Evolutionary conservation across 1,140 invertebrate genomes (phyloP), one percentile per base, ranked within the genome.

Genomic region (Cyrtorhinus lividipennis): DNA sequence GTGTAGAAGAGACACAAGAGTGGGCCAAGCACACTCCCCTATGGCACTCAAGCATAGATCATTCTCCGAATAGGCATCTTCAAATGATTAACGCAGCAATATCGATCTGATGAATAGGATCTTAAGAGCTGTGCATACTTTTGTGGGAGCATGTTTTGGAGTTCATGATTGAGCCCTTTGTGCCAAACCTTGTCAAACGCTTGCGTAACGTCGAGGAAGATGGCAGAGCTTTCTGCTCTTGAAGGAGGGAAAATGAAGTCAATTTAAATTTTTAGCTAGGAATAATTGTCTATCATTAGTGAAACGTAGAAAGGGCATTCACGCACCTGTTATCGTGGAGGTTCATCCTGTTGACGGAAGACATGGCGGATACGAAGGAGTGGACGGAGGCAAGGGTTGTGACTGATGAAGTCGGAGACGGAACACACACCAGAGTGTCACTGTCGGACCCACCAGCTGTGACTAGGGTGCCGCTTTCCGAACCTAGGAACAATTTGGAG

Each of bases 321-420:
- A 44, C 38, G 8, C n/a, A 53, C 48, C 48, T 53, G 48, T 22
- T 53, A 53, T 53, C 18, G 20, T 53, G 48, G 5, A 22, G 48
- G 20, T 53, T 10, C 18, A 13, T 53, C 5, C 20, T 53, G 18
- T 10, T 53, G 48, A 22, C 48, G 48, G 10, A 53, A 20, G 48
- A 53, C 48, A 53, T 10, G 2, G 71, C 71, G 62, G 69, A 70
- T 27, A 64, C 65, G 64, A 72, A 73, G 1, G 71, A 67, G 60
- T 71, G 66, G 3, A 72, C 69, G 2, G 78, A 78, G 59, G 78
- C 75, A 1, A 78, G 69, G 2, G 77, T 79, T 44, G 75, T 74
- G 27, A 74, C 73, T 10, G 76, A 77, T 62, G 73, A 74, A 22
- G 74, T 73, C 0, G 73, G 73, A 2, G 74, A 74, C 15, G 72